phyloP scores from a whole-genome alignment of 2,797 vertebrate species.

The Enteromius treurensis region DNA sequence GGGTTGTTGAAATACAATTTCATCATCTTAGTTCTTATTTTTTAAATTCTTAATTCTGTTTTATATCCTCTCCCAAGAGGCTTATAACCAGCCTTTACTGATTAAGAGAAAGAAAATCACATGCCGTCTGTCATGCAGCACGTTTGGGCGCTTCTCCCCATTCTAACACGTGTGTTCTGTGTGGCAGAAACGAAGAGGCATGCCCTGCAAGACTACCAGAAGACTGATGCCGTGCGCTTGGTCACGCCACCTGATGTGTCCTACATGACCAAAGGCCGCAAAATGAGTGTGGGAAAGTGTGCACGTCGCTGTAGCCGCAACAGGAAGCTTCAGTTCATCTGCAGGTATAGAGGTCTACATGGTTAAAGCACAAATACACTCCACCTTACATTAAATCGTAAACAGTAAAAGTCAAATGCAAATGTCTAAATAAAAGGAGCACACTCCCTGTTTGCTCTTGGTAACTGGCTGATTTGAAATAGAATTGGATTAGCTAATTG shows the following conservation, averaged over 20 bases:
- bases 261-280: slow-evolving; percentile 84
- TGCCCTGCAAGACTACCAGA: slow-evolving; percentile 93
- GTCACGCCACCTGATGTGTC: slow-evolving; percentile 77
- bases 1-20: slow-evolving; percentile 11
- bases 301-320: slow-evolving; percentile 90
- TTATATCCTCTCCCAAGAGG: background rate
- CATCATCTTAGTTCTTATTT: background rate
- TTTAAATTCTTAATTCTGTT: background rate
- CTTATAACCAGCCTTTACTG: background rate
- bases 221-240: slow-evolving; percentile 83
- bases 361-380: slow-evolving; percentile 6
- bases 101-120: slow-evolving; percentile 10
- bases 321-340: slow-evolving; percentile 87
- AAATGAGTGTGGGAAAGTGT: slow-evolving; percentile 85
- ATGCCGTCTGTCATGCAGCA: slow-evolving; percentile 8
- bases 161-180: slow-evolving; percentile 46
- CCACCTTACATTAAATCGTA: background rate
- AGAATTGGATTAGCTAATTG: slow-evolving; percentile 19
- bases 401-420: background rate
- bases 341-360: slow-evolving; percentile 83
- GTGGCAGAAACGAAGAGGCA: slow-evolving; percentile 87
- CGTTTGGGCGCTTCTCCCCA: background rate
- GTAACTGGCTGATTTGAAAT: background rate
- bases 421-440: slow-evolving; percentile 1
- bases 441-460: background rate